Evolutionary conservation across 2,888 invertebrate species (phyloP).

Genomic region (Lasioglossum malachurum): DNA sequence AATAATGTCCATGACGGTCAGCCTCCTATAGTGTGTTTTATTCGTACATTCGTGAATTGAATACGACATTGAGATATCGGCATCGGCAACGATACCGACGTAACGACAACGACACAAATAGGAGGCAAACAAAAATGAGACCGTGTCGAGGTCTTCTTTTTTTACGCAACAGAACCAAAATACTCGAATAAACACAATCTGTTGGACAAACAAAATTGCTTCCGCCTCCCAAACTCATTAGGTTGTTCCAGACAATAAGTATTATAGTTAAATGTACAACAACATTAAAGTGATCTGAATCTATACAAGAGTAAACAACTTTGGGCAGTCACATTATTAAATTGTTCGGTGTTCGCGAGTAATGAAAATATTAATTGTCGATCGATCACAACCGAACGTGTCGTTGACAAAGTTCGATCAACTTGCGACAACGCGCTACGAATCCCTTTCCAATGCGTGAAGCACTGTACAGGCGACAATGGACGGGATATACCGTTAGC

Average conservation of each 20-base stretch:
- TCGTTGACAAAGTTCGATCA: neutral
- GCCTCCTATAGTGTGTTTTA: conserved; percentile 75
- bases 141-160: conserved; percentile 29
- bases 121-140: conserved; percentile 67
- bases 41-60: conserved; percentile 43
- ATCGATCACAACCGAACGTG: neutral
- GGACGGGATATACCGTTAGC: neutral
- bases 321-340: neutral
- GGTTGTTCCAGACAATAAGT: conserved; percentile 84
- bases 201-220: conserved; percentile 46
- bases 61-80: neutral
- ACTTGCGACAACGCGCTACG: neutral
- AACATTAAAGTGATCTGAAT: neutral
- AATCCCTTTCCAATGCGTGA: neutral
- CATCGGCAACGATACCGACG: neutral
- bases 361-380: neutral
- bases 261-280: conserved; percentile 28
- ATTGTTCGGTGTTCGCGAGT: neutral
- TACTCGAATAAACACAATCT: conserved; percentile 2
- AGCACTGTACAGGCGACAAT: conserved; percentile 2
- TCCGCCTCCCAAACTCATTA: conserved; percentile 82
- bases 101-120: conserved; percentile 52
- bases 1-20: conserved; percentile 77
- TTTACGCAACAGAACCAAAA: neutral
- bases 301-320: neutral